These are phyloP conservation scores for Loripinus fragilis DNA, from an alignment of 2,888 invertebrate species.

Conservation along the genomic window DNA sequence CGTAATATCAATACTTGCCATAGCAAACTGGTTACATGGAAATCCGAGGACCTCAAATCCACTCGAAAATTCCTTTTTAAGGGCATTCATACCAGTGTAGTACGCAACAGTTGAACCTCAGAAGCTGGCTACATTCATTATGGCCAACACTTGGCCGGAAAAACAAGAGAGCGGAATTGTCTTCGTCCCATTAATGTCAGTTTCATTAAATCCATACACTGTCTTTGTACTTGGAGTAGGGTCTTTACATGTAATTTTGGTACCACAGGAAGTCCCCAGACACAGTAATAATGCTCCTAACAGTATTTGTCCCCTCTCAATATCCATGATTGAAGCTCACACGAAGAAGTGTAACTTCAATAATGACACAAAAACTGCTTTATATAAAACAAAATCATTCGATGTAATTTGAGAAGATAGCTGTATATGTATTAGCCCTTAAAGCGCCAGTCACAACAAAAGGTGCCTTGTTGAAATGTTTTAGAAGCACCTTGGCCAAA, in stretches of 20 bases:
- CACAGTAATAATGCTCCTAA: neutral
- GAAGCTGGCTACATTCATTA: conserved; percentile 84
- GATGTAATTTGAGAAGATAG: too few species aligned
- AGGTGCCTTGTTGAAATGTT: too few species aligned
- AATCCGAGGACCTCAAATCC: conserved; percentile 83
- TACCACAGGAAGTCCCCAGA: neutral
- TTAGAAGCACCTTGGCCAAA: too few species aligned
- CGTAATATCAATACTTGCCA: too few species aligned
- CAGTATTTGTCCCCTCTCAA: neutral
- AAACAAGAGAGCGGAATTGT: conserved; percentile 51
- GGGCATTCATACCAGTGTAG: conserved; percentile 84
- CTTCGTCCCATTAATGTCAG: conserved; percentile 58
- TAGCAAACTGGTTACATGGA: conserved; percentile 84
- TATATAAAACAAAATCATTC: too few species aligned
- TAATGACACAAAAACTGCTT: too few species aligned
- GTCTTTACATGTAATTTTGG: neutral
- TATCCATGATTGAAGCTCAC: neutral
- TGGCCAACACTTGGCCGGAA: conserved; percentile 74
- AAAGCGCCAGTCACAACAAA: too few species aligned
- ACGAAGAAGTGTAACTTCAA: too few species aligned
- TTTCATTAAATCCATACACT: conserved; percentile 58
- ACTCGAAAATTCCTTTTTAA: conserved; percentile 80
- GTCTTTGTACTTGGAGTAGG: conserved; percentile 14
- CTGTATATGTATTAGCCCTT: too few species aligned
- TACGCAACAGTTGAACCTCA: conserved; percentile 84